Evolutionary conservation across 1,140 invertebrate genomes (phyloP).

Genomic region (Odontomachus brunneus): DNA sequence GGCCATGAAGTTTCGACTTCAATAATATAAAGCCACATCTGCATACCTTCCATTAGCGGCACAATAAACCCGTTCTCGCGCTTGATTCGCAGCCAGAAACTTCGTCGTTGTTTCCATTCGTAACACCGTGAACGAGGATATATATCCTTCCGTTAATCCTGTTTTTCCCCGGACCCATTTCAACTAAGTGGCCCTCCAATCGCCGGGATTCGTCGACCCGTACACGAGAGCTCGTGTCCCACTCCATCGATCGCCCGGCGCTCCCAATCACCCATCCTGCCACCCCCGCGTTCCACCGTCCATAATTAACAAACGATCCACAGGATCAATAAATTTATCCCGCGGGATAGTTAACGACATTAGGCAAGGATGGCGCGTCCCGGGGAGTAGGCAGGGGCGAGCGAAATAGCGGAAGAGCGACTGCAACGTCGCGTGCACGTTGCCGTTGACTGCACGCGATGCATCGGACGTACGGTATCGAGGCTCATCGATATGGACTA

Average conservation of each 20-base stretch:
- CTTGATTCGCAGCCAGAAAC: slow-evolving; percentile 30
- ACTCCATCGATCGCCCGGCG: slow-evolving; percentile 43
- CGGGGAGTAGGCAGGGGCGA: slow-evolving; percentile 40
- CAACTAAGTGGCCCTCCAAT: slow-evolving; percentile 52
- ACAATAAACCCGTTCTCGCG: slow-evolving; percentile 27
- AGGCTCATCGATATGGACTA: slow-evolving; percentile 27
- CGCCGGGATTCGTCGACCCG: slow-evolving; percentile 14
- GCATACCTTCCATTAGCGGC: slow-evolving; percentile 36
- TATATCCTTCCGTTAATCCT: slow-evolving; percentile 45
- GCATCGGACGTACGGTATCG: slow-evolving; percentile 45
- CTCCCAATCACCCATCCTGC: slow-evolving; percentile 43
- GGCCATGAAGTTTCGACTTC: neutral
- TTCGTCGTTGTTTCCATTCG: slow-evolving; percentile 26
- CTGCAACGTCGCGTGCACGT: slow-evolving; percentile 48
- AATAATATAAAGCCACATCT: slow-evolving; percentile 36
- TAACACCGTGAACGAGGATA: slow-evolving; percentile 26
- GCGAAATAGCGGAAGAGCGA: slow-evolving; percentile 47
- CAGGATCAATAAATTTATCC: slow-evolving; percentile 31
- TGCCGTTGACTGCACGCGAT: slow-evolving; percentile 67
- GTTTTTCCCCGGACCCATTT: slow-evolving; percentile 46
- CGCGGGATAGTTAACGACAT: slow-evolving; percentile 14
- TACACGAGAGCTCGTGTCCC: slow-evolving; percentile 16
- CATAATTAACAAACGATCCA: slow-evolving; percentile 77
- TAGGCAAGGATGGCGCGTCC: slow-evolving; percentile 34
- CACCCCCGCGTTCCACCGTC: slow-evolving; percentile 7